phyloP scores from a whole-genome alignment of 2,888 invertebrate genomes.

The Vanessa cardui region DNA sequence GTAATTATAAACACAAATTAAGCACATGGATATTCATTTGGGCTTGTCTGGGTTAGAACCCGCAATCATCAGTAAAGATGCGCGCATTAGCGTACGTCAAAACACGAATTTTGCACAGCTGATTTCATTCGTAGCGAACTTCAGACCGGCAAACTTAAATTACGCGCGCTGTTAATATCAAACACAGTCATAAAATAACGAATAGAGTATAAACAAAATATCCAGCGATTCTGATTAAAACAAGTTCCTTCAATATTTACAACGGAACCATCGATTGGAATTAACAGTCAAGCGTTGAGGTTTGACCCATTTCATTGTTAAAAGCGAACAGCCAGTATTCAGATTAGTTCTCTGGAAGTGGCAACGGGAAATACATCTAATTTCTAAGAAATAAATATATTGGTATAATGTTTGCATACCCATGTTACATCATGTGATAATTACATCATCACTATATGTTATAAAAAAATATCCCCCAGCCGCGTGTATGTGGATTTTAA shows the following conservation, averaged over 20 bases:
- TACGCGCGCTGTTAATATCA: background rate
- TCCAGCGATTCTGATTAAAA: conserved; percentile 15
- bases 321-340: conserved; percentile 14
- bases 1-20: too few relatives aligned
- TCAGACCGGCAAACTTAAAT: background rate
- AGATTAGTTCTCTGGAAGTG: conserved; percentile 17
- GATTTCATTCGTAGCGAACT: background rate
- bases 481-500: too few relatives aligned
- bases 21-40: too few relatives aligned
- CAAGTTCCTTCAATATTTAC: conserved; percentile 35
- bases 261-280: conserved; percentile 48
- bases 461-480: too few relatives aligned
- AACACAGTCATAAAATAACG: background rate
- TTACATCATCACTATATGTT: too few relatives aligned
- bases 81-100: too few relatives aligned
- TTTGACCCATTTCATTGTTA: conserved; percentile 49
- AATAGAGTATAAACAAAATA: background rate
- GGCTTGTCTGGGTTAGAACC: too few relatives aligned
- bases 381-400: too few relatives aligned
- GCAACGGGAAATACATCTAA: conserved; percentile 8
- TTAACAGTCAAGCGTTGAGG: conserved; percentile 46
- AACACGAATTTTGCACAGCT: too few relatives aligned
- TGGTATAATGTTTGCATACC: too few relatives aligned
- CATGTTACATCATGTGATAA: too few relatives aligned
- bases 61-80: too few relatives aligned